Evolutionary conservation across 2,797 vertebrate species (phyloP), one percentile per base, ranked within the genome.

Genomic region (Sebastes kiyomatsui): DNA sequence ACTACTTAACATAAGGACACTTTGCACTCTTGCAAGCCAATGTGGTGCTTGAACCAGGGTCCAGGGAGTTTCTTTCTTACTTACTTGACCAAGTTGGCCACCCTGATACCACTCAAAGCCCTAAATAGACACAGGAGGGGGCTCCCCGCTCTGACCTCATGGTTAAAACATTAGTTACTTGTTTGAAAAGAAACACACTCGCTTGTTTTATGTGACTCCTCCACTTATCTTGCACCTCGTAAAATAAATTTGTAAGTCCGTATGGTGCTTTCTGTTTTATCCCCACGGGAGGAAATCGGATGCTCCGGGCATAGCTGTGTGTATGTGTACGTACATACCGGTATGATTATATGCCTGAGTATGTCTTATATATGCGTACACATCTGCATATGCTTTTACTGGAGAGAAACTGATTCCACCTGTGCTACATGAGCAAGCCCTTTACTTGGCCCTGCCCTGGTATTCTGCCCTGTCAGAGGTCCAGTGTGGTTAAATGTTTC

Each of bases 351-450:
- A 27, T 72, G 68, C 38, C 22, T 76, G 64, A 12, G 66, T 23
- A 22, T 27, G 73, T 38, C 27, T 66, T 59, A 33, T 59, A 61
- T 76, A 67, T 67, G 25, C 20, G 35, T 65, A 64, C 65, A 82
- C 70, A 85, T 87, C 74, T 91, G 80, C 60, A 80, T 76, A 67
- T 80, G 66, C 55, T 72, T 86, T 84, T 68, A 79, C 67, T 75
- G 33, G 62, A 55, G 79, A 67, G 68, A 89, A 90, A 88, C 84
- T 81, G 78, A 83, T 90, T 84, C 88, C 89, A 91, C 81, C 81
- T 90, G 81, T 76, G 77, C 67, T 38, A 75, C 67, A 58, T 1
- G 28, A 68, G 49, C 9, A 1, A 60, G 66, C 25, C 74, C 73
- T 86, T 49, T 82, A n/a, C 30, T 23, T 52, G 56, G 70, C 70